Base-by-base conservation (phyloP, 2,797 vertebrate genomes). In the Microcaecilia unicolor region DNA sequence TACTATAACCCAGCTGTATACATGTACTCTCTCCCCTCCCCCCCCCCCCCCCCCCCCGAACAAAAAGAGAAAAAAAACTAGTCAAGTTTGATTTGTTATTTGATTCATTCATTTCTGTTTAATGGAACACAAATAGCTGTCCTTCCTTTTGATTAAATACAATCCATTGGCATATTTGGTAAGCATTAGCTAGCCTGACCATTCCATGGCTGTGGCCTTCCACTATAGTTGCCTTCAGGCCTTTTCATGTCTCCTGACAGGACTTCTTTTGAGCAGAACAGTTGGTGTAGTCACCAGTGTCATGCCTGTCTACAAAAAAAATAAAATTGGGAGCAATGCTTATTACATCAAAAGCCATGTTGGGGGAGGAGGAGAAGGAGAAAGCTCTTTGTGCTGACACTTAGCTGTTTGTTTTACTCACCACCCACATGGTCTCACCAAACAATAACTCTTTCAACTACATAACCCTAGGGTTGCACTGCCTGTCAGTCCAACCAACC, bases 361-460 rank as follows among this genome's bases (percentile, higher is more conserved):
- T 0, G 10, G 37, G 20, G 27, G 32, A 57, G 46, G 42, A 55
- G 59, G 57, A 56, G 51, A 69, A 67, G 64, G 60, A 59, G 67
- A 61, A 70, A 74, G 60, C 61, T 61, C 66, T 65, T 47, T 57
- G 54, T 48, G 61, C 49, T 70, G 63, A 76, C 70, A 75, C 63
- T 60, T 70, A 59, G 67, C 61, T 59, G 55, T 63, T 76, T 75
- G 70, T 73, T 72, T 72, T 67, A 60, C 61, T 57, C 53, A 1
- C 75, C 55, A 60, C 78, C 76, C 77, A 79, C 76, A 62, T 55
- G 22, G 56, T 75, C 51, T 57, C 54, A 69, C 59, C 54, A 64
- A 55, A 84, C 81, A 84, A 80, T 78, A 70, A 70, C 69, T 70
- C 72, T 76, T 79, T 82, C 67, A 76, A 59, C 45, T 0, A 15